Evolutionary conservation across 2,797 vertebrate genomes (phyloP).

Genomic region (Rhynchonycteris naso): DNA sequence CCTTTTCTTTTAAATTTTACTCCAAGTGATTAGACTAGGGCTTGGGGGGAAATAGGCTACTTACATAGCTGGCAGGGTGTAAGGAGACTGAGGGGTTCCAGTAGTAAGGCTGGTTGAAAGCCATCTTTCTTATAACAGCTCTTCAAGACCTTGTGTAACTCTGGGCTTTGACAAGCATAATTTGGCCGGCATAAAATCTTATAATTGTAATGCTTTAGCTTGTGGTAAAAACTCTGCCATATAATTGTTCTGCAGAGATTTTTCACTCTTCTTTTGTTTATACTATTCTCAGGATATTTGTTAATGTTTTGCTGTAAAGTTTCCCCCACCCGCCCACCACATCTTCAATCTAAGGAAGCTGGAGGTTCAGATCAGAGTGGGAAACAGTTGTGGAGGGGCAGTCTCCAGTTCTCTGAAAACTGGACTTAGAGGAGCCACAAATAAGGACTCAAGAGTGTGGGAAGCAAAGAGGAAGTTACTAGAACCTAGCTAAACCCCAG

Average conservation of each 20-base stretch:
- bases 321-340: background rate
- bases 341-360: background rate
- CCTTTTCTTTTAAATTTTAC: conserved; percentile 39
- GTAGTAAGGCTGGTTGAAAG: background rate
- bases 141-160: background rate
- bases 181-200: background rate
- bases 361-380: background rate
- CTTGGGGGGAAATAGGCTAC: background rate
- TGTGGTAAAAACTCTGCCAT: background rate
- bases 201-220: background rate
- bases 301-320: background rate
- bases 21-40: background rate
- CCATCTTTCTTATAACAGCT: background rate
- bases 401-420: background rate
- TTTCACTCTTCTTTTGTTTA: background rate
- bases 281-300: background rate
- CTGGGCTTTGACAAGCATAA: background rate
- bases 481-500: background rate
- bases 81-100: background rate
- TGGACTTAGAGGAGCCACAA: background rate
- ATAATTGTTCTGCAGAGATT: background rate
- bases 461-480: background rate
- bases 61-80: background rate
- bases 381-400: background rate
- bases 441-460: background rate